Evolutionary conservation across 2,797 vertebrate genomes (phyloP), one percentile per base, ranked within the genome.

Genomic region (Thamnophis elegans): DNA sequence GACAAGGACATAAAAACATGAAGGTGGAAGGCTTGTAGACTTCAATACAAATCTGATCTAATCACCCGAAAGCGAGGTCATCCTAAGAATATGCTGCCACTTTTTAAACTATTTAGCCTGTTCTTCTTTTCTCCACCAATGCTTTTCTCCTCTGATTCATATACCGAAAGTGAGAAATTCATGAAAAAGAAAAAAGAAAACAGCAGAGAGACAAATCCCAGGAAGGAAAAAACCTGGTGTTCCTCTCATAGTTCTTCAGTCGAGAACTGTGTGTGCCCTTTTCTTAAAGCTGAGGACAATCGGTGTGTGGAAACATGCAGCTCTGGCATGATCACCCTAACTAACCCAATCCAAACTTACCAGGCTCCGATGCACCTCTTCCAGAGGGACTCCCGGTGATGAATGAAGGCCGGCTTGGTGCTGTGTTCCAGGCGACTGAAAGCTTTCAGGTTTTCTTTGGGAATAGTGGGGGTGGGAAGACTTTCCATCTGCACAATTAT

Each of bases 361-460:
- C 99, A 99, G 47, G 98, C 98, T 5, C 97, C 97, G 85, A 99
- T 98, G 93, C 98, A 99, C 60, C 99, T 98, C 97, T 98, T 99
- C 99, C 99, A 99, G 89, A 99, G 98, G 0, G 98, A 98, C 91
- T 99, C 99, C 0, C 97, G 98, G 91, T 99, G 98, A 93, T 99
- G 98, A 96, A 99, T 97, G 94, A 99, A 99, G 1, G 98, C 98
- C 0, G 98, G 97, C 94, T 98, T 99, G 90, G 98, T 98, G 96
- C 98, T 98, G 95, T 97, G 98, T 95, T 99, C 99, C 93, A 98
- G 97, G 1, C 98, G 98, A 36, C 98, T 97, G 95, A 98, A 98
- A 1, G 98, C 97, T 96, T 99, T 99, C 93, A 99, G 96, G 0
- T 97, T 97, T 93, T 99, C 99, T 94, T 98, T 98, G 22, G 98